Evolutionary conservation across 1,140 invertebrate genomes (phyloP).

Genomic region (Agrypnia vestita): DNA sequence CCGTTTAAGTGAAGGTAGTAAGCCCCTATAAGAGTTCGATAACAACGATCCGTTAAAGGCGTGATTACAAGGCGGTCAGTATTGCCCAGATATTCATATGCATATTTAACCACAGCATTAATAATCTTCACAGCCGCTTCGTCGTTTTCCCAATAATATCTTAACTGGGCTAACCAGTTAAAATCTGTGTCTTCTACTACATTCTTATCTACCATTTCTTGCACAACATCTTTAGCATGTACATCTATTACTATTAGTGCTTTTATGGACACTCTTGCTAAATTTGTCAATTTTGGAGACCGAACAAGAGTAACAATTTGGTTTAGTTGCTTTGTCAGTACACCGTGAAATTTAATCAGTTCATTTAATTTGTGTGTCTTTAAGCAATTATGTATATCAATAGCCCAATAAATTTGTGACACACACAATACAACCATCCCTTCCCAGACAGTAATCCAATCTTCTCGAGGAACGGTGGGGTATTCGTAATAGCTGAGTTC

Average conservation of each 20-base stretch:
- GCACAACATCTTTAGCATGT: slow-evolving; percentile 91
- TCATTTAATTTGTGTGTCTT: slow-evolving; percentile 73
- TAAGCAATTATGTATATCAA: slow-evolving; percentile 82
- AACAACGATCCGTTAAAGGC: slow-evolving; percentile 89
- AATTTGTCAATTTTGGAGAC: slow-evolving; percentile 74
- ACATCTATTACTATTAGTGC: slow-evolving; percentile 94
- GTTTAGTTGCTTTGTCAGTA: slow-evolving; percentile 75
- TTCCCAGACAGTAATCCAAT: slow-evolving; percentile 90
- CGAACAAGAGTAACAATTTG: slow-evolving; percentile 79
- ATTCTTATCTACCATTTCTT: slow-evolving; percentile 80
- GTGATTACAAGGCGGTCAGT: slow-evolving; percentile 87
- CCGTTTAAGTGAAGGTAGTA: slow-evolving; percentile 89
- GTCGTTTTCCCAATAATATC: slow-evolving; percentile 93
- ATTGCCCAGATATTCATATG: slow-evolving; percentile 94
- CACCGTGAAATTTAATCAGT: slow-evolving; percentile 73
- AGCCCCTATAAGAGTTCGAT: slow-evolving; percentile 91
- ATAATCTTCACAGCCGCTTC: slow-evolving; percentile 87
- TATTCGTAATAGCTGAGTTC: slow-evolving; percentile 82
- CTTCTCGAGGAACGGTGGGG: slow-evolving; percentile 75
- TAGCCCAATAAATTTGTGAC: slow-evolving; percentile 92
- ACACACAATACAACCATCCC: slow-evolving; percentile 92
- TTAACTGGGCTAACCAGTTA: slow-evolving; percentile 91
- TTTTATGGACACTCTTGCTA: slow-evolving; percentile 85
- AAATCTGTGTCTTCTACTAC: slow-evolving; percentile 87
- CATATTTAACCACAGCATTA: slow-evolving; percentile 89